These are phyloP conservation scores for Diplodus sargus DNA, from an alignment of 2,797 vertebrate genomes.

Conservation along the genomic window DNA sequence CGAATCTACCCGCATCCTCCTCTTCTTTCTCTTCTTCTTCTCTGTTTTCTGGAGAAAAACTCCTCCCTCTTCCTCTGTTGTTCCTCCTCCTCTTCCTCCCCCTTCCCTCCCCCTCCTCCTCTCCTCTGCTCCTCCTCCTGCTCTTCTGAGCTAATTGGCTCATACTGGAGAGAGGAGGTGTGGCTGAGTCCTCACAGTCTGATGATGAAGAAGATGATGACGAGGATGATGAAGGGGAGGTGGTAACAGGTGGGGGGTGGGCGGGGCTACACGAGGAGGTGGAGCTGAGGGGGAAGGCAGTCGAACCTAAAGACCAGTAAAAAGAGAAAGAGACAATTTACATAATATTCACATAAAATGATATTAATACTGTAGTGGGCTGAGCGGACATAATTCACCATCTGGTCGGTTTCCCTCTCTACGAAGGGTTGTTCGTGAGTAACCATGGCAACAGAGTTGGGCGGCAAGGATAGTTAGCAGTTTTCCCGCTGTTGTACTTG, in stretches of 20 bases:
- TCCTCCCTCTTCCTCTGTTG: conserved; percentile 2
- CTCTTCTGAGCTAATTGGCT: conserved; percentile 46
- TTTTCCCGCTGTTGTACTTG: no score
- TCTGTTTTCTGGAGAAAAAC: neutral
- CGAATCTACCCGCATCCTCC: conserved; percentile 55
- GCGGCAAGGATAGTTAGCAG: no score
- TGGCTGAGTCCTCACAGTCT: conserved; percentile 6
- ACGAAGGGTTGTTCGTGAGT: no score
- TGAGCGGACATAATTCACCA: no score
- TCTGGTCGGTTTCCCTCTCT: no score
- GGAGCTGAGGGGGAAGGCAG: neutral
- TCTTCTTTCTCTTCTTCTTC: conserved; percentile 15
- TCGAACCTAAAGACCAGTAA: conserved; percentile 1
- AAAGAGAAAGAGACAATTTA: neutral
- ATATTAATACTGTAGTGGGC: no score
- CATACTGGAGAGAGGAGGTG: neutral
- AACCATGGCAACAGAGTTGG: no score
- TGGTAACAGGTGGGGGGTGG: neutral
- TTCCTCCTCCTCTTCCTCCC: conserved; percentile 38
- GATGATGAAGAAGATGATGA: conserved; percentile 17
- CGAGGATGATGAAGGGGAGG: neutral
- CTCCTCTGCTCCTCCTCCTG: neutral
- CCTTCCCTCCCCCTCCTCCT: neutral
- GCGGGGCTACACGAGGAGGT: neutral
- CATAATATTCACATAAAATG: no score